Percentiles rank a stretch among this genome's conserved stretches.
Conservation (phyloP, 1,140 invertebrate species). For the Drosophila bocki region DNA sequence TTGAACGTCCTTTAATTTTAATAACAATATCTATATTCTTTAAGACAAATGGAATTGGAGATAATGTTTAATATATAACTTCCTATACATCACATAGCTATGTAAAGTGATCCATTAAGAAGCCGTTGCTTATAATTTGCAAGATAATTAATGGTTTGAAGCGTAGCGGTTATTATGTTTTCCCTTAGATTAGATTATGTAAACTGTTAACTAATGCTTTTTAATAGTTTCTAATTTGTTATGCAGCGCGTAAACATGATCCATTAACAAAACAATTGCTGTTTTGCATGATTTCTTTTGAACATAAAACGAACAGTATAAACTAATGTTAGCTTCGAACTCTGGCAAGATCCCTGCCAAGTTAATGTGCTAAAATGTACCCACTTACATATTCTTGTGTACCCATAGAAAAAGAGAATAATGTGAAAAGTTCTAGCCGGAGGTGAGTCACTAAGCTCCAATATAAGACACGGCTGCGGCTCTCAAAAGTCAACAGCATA, state of each 20-base stretch:
- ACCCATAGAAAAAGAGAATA: neutral
- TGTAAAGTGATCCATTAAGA: constrained; percentile 1
- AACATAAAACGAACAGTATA: neutral
- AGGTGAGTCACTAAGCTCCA: constrained; percentile 41
- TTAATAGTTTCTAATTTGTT: constrained; percentile 15
- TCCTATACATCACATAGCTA: neutral
- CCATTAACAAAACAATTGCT: constrained; percentile 8
- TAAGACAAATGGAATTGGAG: neutral
- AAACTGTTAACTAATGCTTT: constrained; percentile 10
- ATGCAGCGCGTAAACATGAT: constrained; percentile 9
- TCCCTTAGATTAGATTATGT: constrained; percentile 7
- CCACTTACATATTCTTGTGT: constrained; percentile 21
- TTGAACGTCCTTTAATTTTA: constrained; percentile 2
- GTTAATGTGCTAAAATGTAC: constrained; percentile 19
- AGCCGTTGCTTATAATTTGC: neutral
- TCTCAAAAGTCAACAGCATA: constrained; percentile 47
- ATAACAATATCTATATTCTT: neutral
- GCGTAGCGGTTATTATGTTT: neutral
- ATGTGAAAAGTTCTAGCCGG: constrained; percentile 25
- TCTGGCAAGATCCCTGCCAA: neutral
- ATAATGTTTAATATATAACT: neutral
- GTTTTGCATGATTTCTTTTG: neutral
- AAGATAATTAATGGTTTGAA: constrained; percentile 5
- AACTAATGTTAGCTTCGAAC: constrained; percentile 6
- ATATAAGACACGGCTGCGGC: constrained; percentile 23